A percentile compares a stretch with the other conserved stretches of the same genome.
phyloP scores from a whole-genome alignment of 2,113 vertebrate species.

The Zosterops lateralis region DNA sequence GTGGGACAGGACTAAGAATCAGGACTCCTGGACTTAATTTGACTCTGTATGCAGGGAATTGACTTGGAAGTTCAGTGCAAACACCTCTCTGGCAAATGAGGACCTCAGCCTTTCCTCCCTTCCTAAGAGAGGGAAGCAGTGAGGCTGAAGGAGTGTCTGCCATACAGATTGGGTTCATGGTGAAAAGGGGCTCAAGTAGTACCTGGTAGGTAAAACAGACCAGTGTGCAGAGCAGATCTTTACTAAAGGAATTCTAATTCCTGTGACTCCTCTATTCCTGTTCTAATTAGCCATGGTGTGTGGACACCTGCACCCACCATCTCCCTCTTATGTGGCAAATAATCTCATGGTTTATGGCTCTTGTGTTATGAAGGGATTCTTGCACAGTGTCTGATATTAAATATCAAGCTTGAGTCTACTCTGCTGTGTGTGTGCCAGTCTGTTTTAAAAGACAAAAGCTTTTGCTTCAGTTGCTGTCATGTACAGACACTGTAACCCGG shows the following conservation, averaged over 20 bases:
- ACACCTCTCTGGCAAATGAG: background rate
- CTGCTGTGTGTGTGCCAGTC: background rate
- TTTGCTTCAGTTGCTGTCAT: slow-evolving; percentile 36
- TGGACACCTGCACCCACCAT: background rate
- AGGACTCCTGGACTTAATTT: background rate
- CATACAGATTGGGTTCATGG: background rate
- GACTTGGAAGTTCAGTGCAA: background rate
- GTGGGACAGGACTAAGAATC: background rate
- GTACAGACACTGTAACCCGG: slow-evolving; percentile 31
- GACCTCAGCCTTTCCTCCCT: background rate
- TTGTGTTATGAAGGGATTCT: background rate
- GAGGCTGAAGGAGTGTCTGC: background rate
- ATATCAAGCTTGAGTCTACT: slow-evolving; percentile 9
- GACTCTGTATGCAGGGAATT: background rate
- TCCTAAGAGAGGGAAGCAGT: background rate
- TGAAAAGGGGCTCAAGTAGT: background rate
- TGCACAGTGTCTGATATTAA: background rate
- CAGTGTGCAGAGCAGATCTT: background rate
- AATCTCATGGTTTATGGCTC: background rate
- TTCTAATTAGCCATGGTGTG: background rate
- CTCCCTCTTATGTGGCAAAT: background rate
- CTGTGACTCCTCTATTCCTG: background rate
- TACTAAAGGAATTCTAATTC: background rate
- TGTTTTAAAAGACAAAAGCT: slow-evolving; percentile 54
- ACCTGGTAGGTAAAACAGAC: background rate